These are phyloP conservation scores for Sphyrna mokarran DNA, from an alignment of 2,113 vertebrate genomes.

Conservation along the genomic window DNA sequence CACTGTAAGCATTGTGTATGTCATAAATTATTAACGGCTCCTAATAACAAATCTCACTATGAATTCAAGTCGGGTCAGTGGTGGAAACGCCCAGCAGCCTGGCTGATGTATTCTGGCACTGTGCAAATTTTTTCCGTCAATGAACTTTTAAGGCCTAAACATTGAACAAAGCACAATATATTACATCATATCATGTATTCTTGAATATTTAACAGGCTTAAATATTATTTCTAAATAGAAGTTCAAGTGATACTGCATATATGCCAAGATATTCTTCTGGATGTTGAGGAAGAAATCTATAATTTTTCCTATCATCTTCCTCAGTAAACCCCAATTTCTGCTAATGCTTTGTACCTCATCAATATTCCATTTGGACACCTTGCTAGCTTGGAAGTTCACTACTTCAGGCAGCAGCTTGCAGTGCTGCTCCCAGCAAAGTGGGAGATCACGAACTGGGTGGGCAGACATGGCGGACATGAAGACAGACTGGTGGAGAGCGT, in stretches of 20 bases:
- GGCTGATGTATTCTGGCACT: background rate
- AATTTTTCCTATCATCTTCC: background rate
- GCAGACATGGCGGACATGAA: slow-evolving; percentile 57
- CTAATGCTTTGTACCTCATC: slow-evolving; percentile 53
- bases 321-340: background rate
- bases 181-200: background rate
- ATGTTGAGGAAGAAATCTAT: background rate
- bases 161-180: background rate
- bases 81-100: background rate
- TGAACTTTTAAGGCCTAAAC: background rate
- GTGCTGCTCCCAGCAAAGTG: slow-evolving; percentile 56
- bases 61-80: background rate
- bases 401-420: slow-evolving; percentile 58
- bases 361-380: slow-evolving; percentile 55
- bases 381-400: slow-evolving; percentile 44
- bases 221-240: background rate
- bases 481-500: slow-evolving; percentile 52
- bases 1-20: too few species aligned
- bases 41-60: background rate
- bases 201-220: background rate
- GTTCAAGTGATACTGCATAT: background rate
- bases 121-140: background rate
- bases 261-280: background rate
- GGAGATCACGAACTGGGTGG: slow-evolving; percentile 53
- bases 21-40: background rate